phyloP scores from a whole-genome alignment of 2,888 invertebrate species.

The Onthophagus sagittarius region DNA sequence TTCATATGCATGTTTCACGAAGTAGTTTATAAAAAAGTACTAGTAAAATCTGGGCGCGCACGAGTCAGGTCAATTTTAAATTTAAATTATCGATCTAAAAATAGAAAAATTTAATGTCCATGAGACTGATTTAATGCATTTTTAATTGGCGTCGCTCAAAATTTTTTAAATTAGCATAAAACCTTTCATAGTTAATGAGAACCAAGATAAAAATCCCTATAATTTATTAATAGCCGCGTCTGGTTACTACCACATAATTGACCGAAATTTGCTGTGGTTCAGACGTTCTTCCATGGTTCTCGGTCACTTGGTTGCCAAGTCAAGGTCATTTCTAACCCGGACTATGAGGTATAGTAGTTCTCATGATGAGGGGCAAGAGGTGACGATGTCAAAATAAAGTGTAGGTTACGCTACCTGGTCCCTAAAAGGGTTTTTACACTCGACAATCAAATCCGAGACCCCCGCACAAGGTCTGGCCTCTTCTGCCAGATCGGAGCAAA shows the following conservation, averaged over 20 bases:
- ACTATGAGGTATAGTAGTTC: slow-evolving; percentile 14
- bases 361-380: not conserved
- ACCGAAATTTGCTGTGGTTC: not conserved
- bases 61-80: not conserved
- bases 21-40: too few relatives aligned
- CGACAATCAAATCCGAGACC: slow-evolving; percentile 8
- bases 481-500: slow-evolving; percentile 3
- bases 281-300: not conserved
- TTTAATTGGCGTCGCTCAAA: not conserved
- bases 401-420: slow-evolving; percentile 8
- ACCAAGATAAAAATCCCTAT: not conserved
- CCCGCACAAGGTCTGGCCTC: slow-evolving; percentile 3
- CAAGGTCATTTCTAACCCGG: not conserved
- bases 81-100: not conserved
- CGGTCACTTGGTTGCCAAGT: not conserved
- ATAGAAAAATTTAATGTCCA: not conserved
- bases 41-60: too few relatives aligned
- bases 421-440: slow-evolving; percentile 10
- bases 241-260: not conserved
- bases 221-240: not conserved
- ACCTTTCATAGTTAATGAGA: not conserved
- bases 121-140: not conserved
- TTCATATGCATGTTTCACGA: too few relatives aligned
- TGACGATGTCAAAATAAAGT: slow-evolving; percentile 6
- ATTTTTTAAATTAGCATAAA: not conserved